Base-by-base conservation (phyloP, 30 jellyfish, hydroid and myxozoan genomes). In the Aurelia aurita region DNA sequence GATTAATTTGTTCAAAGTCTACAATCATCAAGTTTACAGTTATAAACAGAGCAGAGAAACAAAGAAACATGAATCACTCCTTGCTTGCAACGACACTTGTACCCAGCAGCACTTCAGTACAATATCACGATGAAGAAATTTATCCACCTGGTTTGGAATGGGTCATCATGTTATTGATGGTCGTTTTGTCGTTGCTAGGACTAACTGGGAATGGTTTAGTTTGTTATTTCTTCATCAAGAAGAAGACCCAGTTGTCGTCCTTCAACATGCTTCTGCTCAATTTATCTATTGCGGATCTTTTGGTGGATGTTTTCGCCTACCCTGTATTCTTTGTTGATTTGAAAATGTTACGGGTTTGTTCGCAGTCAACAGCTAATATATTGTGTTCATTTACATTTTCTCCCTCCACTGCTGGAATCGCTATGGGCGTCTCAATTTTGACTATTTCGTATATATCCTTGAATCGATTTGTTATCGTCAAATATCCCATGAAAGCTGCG, bases 361-460 rank as follows among this genome's bases (percentile, higher is more conserved):
- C 74, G n/a, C 49, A 22, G 16, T 19, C 0, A 26, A 57, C 78
- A 2, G 82, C 82, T 12, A 43, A 65, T 49, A 28, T 77, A 43
- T 68, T 92, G 68, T 63, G 97, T 77, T 74, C 96, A 74, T 22
- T 68, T 60, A 69, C 98, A 89, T 72, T 86, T 25, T 72, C 97
- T 74, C 63, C 86, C 65, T 57, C 94, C 63, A 77, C 97, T 39
- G 63, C 58, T 47, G 77, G 87, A 45, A 65, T 92, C 22, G 83
- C 86, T 61, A 76, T 95, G 35, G 35, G 27, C 6, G 90, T 80
- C 26, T 59, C 90, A 6, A 53, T 80, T 15, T 14, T 66, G 16
- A 80, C 90, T 10, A 19, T 80, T 53, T 47, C 68, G 19, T 80
- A 80, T 61, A 80, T 80, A 18, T 47, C 90, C 1, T 58, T 80